These are phyloP conservation scores for Onchidella celtica DNA, from an alignment of 2,888 invertebrate species.

Conservation along the genomic window DNA sequence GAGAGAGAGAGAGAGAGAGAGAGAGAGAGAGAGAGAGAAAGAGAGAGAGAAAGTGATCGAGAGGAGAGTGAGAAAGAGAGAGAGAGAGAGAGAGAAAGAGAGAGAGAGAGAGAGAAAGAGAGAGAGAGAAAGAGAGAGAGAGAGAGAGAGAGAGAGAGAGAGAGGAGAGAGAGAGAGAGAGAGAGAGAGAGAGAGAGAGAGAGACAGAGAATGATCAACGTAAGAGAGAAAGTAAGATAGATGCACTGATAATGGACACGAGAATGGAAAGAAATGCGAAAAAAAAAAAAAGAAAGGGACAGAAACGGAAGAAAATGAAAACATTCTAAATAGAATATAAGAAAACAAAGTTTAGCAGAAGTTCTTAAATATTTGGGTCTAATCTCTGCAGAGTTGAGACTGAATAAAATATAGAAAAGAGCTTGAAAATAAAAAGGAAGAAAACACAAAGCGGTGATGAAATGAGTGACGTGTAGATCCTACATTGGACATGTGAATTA, in stretches of 20 bases:
- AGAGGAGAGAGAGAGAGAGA: background rate
- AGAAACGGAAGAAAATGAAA: too few species aligned
- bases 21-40: constrained; percentile 8
- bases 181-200: background rate
- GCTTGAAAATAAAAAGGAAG: too few species aligned
- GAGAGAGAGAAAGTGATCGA: background rate
- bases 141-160: constrained; percentile 1
- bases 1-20: constrained; percentile 34
- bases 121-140: too few species aligned
- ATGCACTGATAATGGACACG: too few species aligned
- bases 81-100: constrained; percentile 1
- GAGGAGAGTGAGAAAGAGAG: background rate
- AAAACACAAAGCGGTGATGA: too few species aligned
- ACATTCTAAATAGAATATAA: too few species aligned
- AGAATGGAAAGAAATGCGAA: background rate
- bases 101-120: background rate
- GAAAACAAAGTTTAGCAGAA: too few species aligned
- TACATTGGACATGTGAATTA: too few species aligned
- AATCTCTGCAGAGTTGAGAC: too few species aligned
- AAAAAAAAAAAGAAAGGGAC: background rate
- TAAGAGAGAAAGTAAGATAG: constrained; percentile 11
- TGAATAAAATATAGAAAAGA: too few species aligned
- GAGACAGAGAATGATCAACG: background rate
- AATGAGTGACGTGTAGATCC: too few species aligned
- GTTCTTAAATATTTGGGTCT: too few species aligned